Base-by-base conservation (phyloP, 2,888 invertebrate genomes). In the Reticulitermes lucifugus region DNA sequence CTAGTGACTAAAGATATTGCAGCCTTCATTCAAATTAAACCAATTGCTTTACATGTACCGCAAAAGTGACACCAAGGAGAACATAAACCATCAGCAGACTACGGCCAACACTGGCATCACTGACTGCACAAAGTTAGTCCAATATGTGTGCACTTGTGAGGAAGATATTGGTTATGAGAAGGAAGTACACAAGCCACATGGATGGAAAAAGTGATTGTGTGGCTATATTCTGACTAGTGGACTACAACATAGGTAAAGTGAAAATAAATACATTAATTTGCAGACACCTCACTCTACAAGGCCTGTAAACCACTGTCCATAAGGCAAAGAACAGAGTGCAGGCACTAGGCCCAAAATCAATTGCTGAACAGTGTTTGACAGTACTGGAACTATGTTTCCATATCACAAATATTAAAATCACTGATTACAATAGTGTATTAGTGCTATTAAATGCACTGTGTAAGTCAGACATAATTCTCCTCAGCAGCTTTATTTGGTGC, bases 381-480 rank as follows among this genome's bases (percentile, higher is more conserved):
- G 35, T 35, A 35, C 2, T 60, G 46, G 55, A 18, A 55, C 55
- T 6, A 51, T 14, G 65, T n/a, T 65, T 65, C 65, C 25, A 55
- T 81, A 81, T 41, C 60, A 65, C 59, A 51, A 46, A 29, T 25
- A 51, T 4, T 25, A 9, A 65, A 6, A 65, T 25, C 65, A 65
- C 25, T 25, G 25, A 10, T 65, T 65, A 55, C 12, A 55, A 55
- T 18, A 55, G 55, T 55, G 55, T 55, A 55, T 55, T 18, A 55
- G 55, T 12, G 55, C 55, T 18, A 9, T 18, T 12, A 18, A 55
- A 55, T 55, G 55, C 55, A 55, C 18, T 75, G 55, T 29, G 25
- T 46, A 41, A 35, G 10, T 82, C 79, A 86, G 55, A 86, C 86
- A 43, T 82, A 86, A 46, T 86, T 86, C 79, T 86, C 86, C 5